phyloP scores from a whole-genome alignment of 2,888 invertebrate genomes.

The Amphimallon solstitiale region DNA sequence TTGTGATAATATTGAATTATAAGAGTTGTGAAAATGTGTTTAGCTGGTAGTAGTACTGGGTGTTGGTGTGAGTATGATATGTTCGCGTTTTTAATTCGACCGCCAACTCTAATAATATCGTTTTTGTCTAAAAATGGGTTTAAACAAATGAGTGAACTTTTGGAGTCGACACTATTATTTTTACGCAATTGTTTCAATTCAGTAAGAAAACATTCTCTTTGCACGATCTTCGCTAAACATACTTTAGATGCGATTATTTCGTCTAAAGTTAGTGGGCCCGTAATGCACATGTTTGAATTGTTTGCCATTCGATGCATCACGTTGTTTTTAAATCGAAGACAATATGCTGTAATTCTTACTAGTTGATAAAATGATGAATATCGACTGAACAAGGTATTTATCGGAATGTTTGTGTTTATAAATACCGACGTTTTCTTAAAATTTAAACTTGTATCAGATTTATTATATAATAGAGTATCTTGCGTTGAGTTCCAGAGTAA shows the following conservation, averaged over 20 bases:
- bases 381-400: not conserved
- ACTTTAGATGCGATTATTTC: conserved; percentile 8
- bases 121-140: conserved; percentile 43
- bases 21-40: conserved; percentile 37
- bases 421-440: too few relatives aligned
- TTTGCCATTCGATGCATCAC: too few relatives aligned
- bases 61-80: conserved; percentile 42
- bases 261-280: not conserved
- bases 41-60: conserved; percentile 47
- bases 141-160: conserved; percentile 26
- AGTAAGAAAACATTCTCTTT: conserved; percentile 9
- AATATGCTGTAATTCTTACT: conserved; percentile 7
- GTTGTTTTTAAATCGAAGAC: too few relatives aligned
- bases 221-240: conserved; percentile 7
- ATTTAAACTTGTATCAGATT: not conserved
- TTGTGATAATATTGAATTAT: conserved; percentile 24
- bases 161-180: not conserved
- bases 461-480: conserved; percentile 18
- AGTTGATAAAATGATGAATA: conserved; percentile 12
- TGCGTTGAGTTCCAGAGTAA: conserved; percentile 26
- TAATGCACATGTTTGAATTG: not conserved
- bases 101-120: conserved; percentile 49
- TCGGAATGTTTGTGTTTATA: not conserved
- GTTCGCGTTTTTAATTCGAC: conserved; percentile 44
- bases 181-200: not conserved